phyloP scores from a whole-genome alignment of 2,888 invertebrate genomes.

The Cephalotes varians region DNA sequence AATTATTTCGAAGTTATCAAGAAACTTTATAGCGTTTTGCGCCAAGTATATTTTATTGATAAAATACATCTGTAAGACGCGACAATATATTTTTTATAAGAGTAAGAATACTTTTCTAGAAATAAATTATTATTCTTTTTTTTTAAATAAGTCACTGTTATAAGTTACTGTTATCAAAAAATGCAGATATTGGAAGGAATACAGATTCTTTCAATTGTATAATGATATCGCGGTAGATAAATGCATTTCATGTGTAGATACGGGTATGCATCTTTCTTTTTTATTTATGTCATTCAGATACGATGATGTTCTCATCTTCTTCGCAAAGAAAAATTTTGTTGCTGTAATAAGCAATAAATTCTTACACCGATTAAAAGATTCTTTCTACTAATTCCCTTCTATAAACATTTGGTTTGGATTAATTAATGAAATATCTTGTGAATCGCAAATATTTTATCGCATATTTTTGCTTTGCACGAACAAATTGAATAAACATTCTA shows the following conservation, averaged over 20 bases:
- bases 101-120: constrained; percentile 1
- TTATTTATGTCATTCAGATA: not conserved
- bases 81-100: not conserved
- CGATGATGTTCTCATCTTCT: not conserved
- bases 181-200: not conserved
- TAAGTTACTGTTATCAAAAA: not conserved
- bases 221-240: not conserved
- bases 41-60: constrained; percentile 12
- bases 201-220: not conserved
- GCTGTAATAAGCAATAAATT: not conserved
- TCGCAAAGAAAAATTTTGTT: not conserved
- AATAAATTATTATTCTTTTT: constrained; percentile 6
- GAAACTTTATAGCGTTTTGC: not conserved
- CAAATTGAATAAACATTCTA: not conserved
- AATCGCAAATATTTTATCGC: not conserved
- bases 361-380: not conserved
- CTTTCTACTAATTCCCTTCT: not conserved
- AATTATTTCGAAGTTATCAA: constrained; percentile 10
- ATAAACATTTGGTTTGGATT: not conserved
- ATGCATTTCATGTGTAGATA: not conserved
- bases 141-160: constrained; percentile 1
- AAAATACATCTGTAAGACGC: not conserved
- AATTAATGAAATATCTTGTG: not conserved
- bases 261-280: not conserved
- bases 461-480: not conserved